Evolutionary conservation across 2,797 vertebrate genomes (phyloP), one percentile per base, ranked within the genome.

Genomic region (Sebastes hopkinsi): DNA sequence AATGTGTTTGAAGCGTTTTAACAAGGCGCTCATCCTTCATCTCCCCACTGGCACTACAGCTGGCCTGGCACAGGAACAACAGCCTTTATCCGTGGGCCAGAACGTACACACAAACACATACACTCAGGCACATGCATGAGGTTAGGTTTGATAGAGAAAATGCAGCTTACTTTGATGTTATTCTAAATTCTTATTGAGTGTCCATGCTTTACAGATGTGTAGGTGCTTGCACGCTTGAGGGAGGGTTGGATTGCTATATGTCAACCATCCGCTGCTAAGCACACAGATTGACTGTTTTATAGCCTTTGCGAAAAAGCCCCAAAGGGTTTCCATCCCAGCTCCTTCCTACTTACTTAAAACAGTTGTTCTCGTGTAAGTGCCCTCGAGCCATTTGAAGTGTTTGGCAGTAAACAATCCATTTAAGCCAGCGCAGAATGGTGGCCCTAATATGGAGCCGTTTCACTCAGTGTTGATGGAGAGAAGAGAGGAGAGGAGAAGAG

Each of bases 371-470:
- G 22, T 83, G 34, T 85, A 89, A 90, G 89, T 88, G 77, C 84
- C 86, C 85, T 69, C 12, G 61, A 87, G 79, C 67, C 9, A 55
- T 79, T 84, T 70, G 16, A 88, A 90, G 81, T 83, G 80, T 87
- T 88, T 90, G 76, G 70, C 88, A 80, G 85, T 88, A 93, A 92
- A 91, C 87, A 87, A 52, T 82, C 77, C 58, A 66, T 87, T 84
- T 64, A 80, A 75, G 86, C 69, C 67, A 4, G 68, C 1, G 64
- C 82, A 76, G 77, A 79, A 46, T n/a, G 58, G 64, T 85, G 88
- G 62, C 79, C 93, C 92, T 89, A 94, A 93, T 91, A 93, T 93
- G 91, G 92, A 91, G 78, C 87, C 84, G 78, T 88, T 89, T 79
- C 72, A 75, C 80, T 87, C 82, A 4, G 70, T 67, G 86, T 73